A percentile compares a stretch with the other conserved stretches of the same genome.
These are phyloP conservation scores for Cyprinodon diabolis DNA, from an alignment of 2,797 vertebrate genomes.

Conservation along the genomic window DNA sequence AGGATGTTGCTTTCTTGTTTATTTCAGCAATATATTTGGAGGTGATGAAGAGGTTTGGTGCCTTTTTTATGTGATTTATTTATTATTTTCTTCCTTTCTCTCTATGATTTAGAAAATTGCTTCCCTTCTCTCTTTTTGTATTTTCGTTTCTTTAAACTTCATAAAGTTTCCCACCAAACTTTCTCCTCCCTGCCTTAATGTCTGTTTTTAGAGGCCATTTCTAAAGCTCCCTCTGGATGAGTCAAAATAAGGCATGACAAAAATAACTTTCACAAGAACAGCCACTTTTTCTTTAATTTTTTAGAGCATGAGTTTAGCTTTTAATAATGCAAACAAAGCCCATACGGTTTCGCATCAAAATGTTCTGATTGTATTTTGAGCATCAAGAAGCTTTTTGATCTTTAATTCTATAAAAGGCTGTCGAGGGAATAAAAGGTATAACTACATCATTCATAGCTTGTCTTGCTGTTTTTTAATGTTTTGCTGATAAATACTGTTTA, in stretches of 20 bases:
- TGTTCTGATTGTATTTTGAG: neutral
- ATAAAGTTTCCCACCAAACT: neutral
- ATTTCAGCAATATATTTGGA: neutral
- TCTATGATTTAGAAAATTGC: neutral
- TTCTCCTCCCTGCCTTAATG: neutral
- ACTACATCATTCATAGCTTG: neutral
- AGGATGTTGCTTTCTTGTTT: neutral
- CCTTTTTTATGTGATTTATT: neutral
- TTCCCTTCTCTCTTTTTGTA: neutral
- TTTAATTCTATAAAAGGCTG: too few species aligned
- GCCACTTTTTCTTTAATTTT: neutral
- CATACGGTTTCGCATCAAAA: neutral
- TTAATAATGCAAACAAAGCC: neutral
- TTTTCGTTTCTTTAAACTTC: neutral
- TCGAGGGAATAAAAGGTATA: too few species aligned
- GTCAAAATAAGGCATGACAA: neutral
- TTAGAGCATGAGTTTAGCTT: neutral
- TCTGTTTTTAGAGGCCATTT: neutral
- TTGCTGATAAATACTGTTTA: neutral
- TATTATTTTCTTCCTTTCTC: neutral
- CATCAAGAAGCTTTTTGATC: neutral
- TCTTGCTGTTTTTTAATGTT: neutral
- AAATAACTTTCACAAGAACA: neutral
- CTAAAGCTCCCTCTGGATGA: neutral
- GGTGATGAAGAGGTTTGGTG: neutral